Evolutionary conservation across 2,113 vertebrate genomes (phyloP).

Genomic region (Anseranas semipalmata): DNA sequence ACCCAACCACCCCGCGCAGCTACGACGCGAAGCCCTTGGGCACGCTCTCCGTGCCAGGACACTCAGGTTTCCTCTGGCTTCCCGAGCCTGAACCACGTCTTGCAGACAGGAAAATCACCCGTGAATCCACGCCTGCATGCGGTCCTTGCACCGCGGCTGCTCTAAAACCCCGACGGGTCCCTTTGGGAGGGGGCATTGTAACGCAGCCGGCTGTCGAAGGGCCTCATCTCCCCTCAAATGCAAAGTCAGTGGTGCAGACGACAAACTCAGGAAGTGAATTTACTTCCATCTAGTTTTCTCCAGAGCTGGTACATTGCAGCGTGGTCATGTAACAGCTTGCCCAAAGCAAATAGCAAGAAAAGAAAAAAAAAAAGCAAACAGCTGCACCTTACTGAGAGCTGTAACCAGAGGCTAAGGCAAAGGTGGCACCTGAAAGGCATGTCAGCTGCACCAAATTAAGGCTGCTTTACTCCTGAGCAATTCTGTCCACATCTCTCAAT

Average conservation of each 20-base stretch:
- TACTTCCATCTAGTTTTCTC: neutral
- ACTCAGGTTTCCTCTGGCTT: neutral
- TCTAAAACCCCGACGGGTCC: accelerated
- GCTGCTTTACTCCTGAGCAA: neutral
- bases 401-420: neutral
- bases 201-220: neutral
- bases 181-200: neutral
- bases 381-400: slow-evolving; percentile 26
- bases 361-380: neutral
- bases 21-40: accelerated
- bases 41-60: accelerated
- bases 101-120: neutral
- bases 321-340: slow-evolving; percentile 11
- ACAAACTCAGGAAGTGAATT: neutral
- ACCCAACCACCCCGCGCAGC: neutral
- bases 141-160: neutral
- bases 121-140: accelerated
- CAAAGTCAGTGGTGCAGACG: neutral
- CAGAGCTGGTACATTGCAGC: neutral
- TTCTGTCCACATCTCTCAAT: neutral
- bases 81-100: accelerated
- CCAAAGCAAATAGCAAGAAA: neutral
- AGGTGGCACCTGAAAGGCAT: neutral
- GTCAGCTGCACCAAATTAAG: neutral
- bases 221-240: neutral